Evolutionary conservation across 2,888 invertebrate species (phyloP), one percentile per base, ranked within the genome.

Genomic region (Lymantria dispar): DNA sequence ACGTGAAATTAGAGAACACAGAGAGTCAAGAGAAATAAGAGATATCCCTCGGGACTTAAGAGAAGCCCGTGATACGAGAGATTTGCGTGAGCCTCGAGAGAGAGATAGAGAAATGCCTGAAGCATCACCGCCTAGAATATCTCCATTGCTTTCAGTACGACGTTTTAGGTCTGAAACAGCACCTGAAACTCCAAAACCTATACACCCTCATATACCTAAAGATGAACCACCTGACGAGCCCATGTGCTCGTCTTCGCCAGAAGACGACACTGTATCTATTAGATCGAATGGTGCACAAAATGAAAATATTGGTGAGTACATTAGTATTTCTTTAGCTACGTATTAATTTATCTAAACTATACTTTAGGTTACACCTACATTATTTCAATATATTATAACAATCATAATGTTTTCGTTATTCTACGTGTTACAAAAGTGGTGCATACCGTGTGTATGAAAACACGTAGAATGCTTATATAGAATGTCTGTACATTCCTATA

Each of bases 241-340:
- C 9, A 86, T 90, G 79, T 85, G 92, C 60, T 83, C 92, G 39
- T 91, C 92, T 42, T 93, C 93, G 40, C 92, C 93, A 10, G 93
- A 93, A 79, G 93, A 93, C 60, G 93, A 93, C 67, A 82, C 91
- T 45, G 91, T 92, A 60, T 93, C 93, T 61, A 75, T 91, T 68
- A 83, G 91, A 74, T 91, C 92, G 43, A 92, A 92, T 69, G 91
- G 92, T 60, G 88, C 91, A 58, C 90, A 85, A 75, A 92, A 90
- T 75, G 94, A 94, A 70, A 76, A 55, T 61, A 86, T 93, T 74
- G 94, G 94, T 86, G 79, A 68, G 84, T 76, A 40, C 7, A 3
- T 38, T 38, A 12, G 3, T n/a, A 2, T 22, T 22, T 5, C 5
- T 22, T 22, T 22, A 22, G 22, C 22, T 22, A 22, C 22, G 3